Conservation (phyloP, 1,140 invertebrate species). For the Dicyema japonicum region DNA sequence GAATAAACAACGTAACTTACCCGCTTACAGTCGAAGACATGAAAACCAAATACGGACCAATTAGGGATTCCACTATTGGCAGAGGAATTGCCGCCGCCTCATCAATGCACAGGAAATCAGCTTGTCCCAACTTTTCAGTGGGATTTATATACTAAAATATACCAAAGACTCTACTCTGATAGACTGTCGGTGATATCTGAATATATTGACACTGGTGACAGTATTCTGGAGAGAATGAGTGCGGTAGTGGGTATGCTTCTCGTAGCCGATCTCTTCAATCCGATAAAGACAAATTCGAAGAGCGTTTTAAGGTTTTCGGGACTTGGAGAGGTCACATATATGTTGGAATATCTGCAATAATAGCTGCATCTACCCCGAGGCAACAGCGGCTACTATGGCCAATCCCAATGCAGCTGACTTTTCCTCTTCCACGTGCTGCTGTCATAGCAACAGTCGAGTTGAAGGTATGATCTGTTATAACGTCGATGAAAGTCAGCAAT, state of each 20-base stretch:
- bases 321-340: conserved; percentile 82
- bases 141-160: not conserved
- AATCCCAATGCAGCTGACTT: conserved; percentile 87
- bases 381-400: conserved; percentile 34
- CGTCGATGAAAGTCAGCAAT: conserved; percentile 64
- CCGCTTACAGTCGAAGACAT: conserved; percentile 85
- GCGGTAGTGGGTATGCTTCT: conserved; percentile 3
- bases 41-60: conserved; percentile 68
- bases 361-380: conserved; percentile 18
- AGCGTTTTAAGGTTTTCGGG: conserved; percentile 89
- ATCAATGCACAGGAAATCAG: conserved; percentile 75
- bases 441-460: conserved; percentile 66
- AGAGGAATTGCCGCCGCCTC: conserved; percentile 93
- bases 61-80: conserved; percentile 50
- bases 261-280: conserved; percentile 18
- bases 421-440: conserved; percentile 71
- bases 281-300: conserved; percentile 84
- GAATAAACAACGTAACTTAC: conserved; percentile 9
- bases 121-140: conserved; percentile 39
- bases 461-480: conserved; percentile 59
- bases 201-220: conserved; percentile 58
- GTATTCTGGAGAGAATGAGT: conserved; percentile 11
- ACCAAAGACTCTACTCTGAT: conserved; percentile 35
- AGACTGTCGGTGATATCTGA: conserved; percentile 61
- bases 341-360: conserved; percentile 55